These are phyloP conservation scores for Creontiades dilutus DNA, from an alignment of 2,888 invertebrate species.

Conservation along the genomic window DNA sequence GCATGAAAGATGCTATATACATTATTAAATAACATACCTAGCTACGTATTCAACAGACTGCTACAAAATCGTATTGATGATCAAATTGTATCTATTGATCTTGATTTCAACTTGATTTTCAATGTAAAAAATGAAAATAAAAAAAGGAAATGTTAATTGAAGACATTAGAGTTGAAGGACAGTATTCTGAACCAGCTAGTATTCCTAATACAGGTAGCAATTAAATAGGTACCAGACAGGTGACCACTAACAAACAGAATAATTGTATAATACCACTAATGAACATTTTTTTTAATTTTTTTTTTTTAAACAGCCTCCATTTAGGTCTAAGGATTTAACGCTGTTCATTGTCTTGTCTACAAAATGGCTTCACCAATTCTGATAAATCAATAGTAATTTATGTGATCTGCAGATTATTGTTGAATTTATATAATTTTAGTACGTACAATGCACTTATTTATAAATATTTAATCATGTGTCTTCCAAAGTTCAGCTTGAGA, in stretches of 20 bases:
- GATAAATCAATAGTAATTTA: not conserved
- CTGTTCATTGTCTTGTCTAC: constrained; percentile 21
- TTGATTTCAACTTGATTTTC: not conserved
- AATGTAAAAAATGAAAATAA: not conserved
- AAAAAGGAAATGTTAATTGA: not conserved
- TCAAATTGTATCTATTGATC: not conserved
- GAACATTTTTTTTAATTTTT: constrained; percentile 21
- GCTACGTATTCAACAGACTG: constrained; percentile 37
- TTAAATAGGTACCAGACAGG: not conserved
- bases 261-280: constrained; percentile 11
- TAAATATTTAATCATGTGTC: not conserved
- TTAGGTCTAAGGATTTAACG: not conserved
- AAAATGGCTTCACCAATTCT: not conserved
- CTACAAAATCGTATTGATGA: not conserved
- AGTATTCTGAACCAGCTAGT: too few relatives aligned
- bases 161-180: constrained; percentile 3
- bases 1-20: constrained; percentile 58
- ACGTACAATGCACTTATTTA: not conserved
- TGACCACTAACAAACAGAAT: not conserved
- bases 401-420: not conserved
- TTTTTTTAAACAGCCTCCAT: not conserved
- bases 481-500: not conserved
- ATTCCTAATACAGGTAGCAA: not conserved
- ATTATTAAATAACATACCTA: constrained; percentile 43
- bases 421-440: not conserved